Evolutionary conservation across 2,888 invertebrate species (phyloP).

Genomic region (Drosophila percnosoma): DNA sequence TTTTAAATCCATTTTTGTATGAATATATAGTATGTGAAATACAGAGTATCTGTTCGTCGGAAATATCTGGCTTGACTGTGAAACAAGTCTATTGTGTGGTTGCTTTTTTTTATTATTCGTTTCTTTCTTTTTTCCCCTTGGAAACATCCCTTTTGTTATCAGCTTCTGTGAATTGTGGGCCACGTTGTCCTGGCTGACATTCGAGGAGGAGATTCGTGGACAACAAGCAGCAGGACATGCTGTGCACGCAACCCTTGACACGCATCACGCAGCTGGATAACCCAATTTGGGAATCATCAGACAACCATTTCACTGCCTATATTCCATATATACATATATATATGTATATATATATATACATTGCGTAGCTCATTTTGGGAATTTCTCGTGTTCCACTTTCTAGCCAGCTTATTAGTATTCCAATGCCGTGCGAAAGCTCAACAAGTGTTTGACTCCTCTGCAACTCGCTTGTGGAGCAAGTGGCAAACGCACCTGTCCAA

Average conservation of each 20-base stretch:
- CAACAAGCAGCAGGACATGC: not conserved
- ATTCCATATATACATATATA: not conserved
- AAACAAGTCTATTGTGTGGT: constrained; percentile 15
- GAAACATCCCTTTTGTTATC: constrained; percentile 67
- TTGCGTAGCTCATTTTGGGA: not conserved
- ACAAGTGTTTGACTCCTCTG: constrained; percentile 34
- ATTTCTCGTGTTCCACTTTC: not conserved
- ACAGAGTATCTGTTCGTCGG: constrained; percentile 1
- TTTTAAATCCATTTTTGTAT: not conserved
- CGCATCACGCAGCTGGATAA: constrained; percentile 67
- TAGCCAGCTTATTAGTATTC: not conserved
- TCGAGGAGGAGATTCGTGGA: constrained; percentile 8
- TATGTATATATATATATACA: not conserved
- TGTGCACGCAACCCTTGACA: constrained; percentile 59
- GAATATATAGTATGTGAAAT: not conserved
- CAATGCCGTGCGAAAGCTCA: constrained; percentile 14
- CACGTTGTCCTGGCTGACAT: not conserved
- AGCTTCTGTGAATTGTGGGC: constrained; percentile 50
- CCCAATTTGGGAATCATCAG: constrained; percentile 44
- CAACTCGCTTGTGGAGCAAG: constrained; percentile 4
- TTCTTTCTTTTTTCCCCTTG: constrained; percentile 20
- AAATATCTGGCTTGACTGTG: not conserved
- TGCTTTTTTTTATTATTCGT: constrained; percentile 24
- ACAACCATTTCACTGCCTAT: constrained; percentile 26
- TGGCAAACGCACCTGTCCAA: constrained; percentile 25